Percentiles rank a stretch among this genome's conserved stretches.
phyloP scores from a whole-genome alignment of 2,113 vertebrate genomes.

The Poeciliopsis turrubarensis region DNA sequence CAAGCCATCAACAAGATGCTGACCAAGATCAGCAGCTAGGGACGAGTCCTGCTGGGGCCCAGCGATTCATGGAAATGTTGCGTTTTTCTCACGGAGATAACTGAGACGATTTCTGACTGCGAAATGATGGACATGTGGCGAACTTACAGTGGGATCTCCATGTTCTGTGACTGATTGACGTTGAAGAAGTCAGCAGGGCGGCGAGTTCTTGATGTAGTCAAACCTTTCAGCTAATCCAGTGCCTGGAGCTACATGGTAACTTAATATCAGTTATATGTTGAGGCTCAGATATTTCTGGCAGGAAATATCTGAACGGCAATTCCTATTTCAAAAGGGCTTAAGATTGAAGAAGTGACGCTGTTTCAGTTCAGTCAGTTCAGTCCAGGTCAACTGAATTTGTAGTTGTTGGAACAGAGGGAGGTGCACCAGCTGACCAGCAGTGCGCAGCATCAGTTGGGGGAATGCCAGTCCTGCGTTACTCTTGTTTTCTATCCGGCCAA shows the following conservation, averaged over 20 bases:
- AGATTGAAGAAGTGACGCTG: no score
- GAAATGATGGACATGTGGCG: not conserved
- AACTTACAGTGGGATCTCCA: no score
- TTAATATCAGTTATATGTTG: not conserved
- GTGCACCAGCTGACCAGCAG: not conserved
- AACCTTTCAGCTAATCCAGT: not conserved
- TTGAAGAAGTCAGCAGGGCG: not conserved
- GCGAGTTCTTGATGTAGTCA: not conserved
- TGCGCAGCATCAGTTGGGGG: not conserved
- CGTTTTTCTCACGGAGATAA: slow-evolving; percentile 26
- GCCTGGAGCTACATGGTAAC: not conserved
- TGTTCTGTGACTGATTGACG: not conserved
- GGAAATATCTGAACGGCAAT: no score
- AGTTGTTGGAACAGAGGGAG: not conserved
- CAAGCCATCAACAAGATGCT: slow-evolving; percentile 99
- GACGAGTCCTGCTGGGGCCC: not conserved
- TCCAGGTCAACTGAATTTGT: not conserved
- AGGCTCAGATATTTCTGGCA: not conserved
- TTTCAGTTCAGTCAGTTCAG: no score
- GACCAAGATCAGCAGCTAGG: slow-evolving; percentile 98
- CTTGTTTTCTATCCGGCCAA: no score
- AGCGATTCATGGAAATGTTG: not conserved
- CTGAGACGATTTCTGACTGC: slow-evolving; percentile 13
- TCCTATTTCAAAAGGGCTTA: not conserved
- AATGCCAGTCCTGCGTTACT: no score